Percentiles rank a stretch among this genome's conserved stretches.
These are phyloP conservation scores for Apocrypta bakeri DNA, from an alignment of 1,140 invertebrate species.

Conservation along the genomic window DNA sequence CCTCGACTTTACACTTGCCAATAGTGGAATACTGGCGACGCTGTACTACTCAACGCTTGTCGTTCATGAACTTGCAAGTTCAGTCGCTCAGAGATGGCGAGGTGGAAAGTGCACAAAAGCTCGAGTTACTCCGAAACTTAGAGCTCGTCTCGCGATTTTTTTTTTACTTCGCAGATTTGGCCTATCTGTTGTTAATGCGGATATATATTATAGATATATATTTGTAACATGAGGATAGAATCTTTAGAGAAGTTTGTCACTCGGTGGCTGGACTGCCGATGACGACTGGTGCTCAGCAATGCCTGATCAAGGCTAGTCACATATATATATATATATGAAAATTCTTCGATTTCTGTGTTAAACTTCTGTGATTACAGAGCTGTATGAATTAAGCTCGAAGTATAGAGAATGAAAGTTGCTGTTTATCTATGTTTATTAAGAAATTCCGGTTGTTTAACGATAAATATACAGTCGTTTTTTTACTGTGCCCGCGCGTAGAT, in stretches of 20 bases:
- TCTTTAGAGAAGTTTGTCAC: no score
- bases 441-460: no score
- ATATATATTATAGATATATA: no score
- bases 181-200: no score
- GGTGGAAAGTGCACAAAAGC: background rate
- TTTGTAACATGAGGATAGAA: background rate
- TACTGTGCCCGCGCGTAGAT: no score
- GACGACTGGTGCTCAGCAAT: background rate
- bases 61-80: conserved; percentile 8
- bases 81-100: background rate
- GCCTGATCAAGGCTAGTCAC: background rate
- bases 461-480: no score
- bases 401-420: no score
- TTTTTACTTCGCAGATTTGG: background rate
- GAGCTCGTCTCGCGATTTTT: background rate
- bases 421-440: no score
- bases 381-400: no score
- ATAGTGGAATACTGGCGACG: background rate
- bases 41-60: background rate
- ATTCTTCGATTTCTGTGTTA: no score
- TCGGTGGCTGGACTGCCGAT: background rate
- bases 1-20: background rate
- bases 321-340: no score
- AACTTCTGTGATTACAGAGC: no score
- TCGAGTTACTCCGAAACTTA: background rate